A percentile compares a stretch with the other conserved stretches of the same genome.
Conservation (phyloP, 2,888 invertebrate genomes). For the Cyaniris semiargus region DNA sequence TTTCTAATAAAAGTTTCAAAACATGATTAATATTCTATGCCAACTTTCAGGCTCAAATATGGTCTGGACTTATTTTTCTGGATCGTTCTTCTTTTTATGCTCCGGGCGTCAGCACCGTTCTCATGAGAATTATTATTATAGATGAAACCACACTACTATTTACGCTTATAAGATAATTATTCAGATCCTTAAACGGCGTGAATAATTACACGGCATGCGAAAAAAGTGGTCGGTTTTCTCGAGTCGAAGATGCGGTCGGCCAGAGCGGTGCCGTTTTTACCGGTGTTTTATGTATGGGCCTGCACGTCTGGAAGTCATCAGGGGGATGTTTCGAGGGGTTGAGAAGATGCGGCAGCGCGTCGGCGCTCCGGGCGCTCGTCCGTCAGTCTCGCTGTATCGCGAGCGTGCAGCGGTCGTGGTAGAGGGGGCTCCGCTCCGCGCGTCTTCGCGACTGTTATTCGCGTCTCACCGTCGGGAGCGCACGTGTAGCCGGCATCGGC, state of each 20-base stretch:
- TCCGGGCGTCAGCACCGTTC: slow-evolving; percentile 47
- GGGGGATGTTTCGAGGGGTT: slow-evolving; percentile 59
- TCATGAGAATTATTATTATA: slow-evolving; percentile 50
- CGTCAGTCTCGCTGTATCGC: slow-evolving; percentile 72
- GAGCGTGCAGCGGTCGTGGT: slow-evolving; percentile 68
- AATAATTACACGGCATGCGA: slow-evolving; percentile 63
- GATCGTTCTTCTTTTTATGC: slow-evolving; percentile 42
- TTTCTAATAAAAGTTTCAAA: slow-evolving; percentile 12
- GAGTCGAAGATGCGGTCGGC: slow-evolving; percentile 52
- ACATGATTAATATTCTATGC: slow-evolving; percentile 31
- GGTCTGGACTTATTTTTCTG: slow-evolving; percentile 32
- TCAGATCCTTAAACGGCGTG: slow-evolving; percentile 68
- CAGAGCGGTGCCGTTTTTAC: slow-evolving; percentile 44
- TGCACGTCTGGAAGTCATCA: slow-evolving; percentile 43
- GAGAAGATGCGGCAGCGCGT: slow-evolving; percentile 54
- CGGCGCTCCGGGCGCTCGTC: slow-evolving; percentile 47
- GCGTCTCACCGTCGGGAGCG: slow-evolving; percentile 69
- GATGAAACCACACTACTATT: slow-evolving; percentile 51
- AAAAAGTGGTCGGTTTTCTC: slow-evolving; percentile 66
- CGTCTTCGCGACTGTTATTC: slow-evolving; percentile 61
- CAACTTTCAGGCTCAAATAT: slow-evolving; percentile 7
- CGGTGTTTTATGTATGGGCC: slow-evolving; percentile 48
- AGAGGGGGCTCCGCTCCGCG: slow-evolving; percentile 47
- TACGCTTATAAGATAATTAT: slow-evolving; percentile 61
- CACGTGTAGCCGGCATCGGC: slow-evolving; percentile 68